Evolutionary conservation across 2,797 vertebrate genomes (phyloP).

Genomic region (Epinephelus coioides): DNA sequence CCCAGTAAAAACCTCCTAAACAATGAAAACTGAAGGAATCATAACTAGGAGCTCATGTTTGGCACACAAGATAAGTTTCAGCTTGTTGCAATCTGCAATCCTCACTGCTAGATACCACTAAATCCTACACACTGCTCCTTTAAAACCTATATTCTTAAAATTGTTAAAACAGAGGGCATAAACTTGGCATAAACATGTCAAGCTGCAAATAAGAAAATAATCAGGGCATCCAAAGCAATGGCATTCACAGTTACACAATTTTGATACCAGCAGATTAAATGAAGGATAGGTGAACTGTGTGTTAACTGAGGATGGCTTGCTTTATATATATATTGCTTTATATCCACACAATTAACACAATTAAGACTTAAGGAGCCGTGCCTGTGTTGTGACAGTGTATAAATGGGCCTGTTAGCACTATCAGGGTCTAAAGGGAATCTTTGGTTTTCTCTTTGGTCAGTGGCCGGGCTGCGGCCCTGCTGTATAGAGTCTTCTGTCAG

Average conservation of each 20-base stretch:
- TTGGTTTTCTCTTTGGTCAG: conserved; percentile 60
- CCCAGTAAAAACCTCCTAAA: no score
- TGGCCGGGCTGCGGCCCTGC: conserved; percentile 57
- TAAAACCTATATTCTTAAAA: background rate
- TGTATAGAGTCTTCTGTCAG: conserved; percentile 75
- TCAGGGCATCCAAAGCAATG: background rate
- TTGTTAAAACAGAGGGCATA: background rate
- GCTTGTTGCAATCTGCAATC: no score
- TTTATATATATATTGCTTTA: conserved; percentile 1
- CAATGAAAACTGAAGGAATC: no score
- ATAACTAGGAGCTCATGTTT: no score
- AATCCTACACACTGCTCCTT: no score
- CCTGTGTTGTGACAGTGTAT: conserved; percentile 30
- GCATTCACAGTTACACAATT: conserved; percentile 4
- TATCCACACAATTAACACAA: background rate
- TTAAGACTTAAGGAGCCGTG: background rate
- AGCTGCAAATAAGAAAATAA: conserved; percentile 23
- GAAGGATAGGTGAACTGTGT: background rate
- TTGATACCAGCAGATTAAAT: conserved; percentile 9
- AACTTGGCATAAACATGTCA: background rate
- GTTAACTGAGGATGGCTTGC: background rate
- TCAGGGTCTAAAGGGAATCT: conserved; percentile 52
- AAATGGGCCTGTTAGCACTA: conserved; percentile 65
- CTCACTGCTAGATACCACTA: no score
- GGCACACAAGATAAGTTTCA: no score